phyloP scores from a whole-genome alignment of 2,888 invertebrate species.

The Caenorhabditis angaria region DNA sequence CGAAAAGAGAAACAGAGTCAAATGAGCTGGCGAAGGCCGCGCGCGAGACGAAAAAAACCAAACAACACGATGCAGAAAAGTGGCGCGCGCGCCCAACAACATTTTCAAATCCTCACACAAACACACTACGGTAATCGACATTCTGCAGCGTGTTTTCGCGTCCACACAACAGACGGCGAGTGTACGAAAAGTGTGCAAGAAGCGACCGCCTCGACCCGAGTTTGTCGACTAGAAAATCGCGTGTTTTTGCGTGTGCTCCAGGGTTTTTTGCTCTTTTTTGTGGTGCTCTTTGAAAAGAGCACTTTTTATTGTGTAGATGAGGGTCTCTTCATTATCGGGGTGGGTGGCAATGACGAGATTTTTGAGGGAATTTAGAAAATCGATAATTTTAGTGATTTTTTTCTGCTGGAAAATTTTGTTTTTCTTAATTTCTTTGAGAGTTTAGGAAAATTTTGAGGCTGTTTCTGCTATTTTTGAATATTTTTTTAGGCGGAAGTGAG shows the following conservation, averaged over 20 bases:
- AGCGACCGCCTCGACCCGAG: conserved; percentile 18
- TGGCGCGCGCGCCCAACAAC: conserved; percentile 6
- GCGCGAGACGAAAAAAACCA: conserved; percentile 13
- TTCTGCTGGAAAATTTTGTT: not conserved
- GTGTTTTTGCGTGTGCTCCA: conserved; percentile 18
- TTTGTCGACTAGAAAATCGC: conserved; percentile 11
- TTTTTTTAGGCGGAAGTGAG: too few relatives aligned
- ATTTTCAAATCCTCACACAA: not conserved
- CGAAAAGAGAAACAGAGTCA: not conserved
- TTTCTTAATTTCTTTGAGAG: not conserved
- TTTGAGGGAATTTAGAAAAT: not conserved
- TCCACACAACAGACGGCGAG: not conserved
- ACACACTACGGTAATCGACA: not conserved
- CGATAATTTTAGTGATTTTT: not conserved
- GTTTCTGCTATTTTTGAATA: too few relatives aligned
- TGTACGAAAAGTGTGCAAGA: conserved; percentile 7
- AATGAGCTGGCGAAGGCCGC: not conserved
- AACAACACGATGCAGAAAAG: conserved; percentile 16
- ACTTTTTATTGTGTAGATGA: conserved; percentile 5
- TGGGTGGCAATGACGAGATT: conserved; percentile 9
- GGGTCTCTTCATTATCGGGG: conserved; percentile 8
- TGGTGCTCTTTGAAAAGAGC: not conserved
- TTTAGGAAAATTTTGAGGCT: too few relatives aligned
- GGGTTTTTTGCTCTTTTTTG: not conserved
- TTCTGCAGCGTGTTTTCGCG: conserved; percentile 2